Evolutionary conservation across 2,888 invertebrate species (phyloP).

Genomic region (Cryptocephalus primarius): DNA sequence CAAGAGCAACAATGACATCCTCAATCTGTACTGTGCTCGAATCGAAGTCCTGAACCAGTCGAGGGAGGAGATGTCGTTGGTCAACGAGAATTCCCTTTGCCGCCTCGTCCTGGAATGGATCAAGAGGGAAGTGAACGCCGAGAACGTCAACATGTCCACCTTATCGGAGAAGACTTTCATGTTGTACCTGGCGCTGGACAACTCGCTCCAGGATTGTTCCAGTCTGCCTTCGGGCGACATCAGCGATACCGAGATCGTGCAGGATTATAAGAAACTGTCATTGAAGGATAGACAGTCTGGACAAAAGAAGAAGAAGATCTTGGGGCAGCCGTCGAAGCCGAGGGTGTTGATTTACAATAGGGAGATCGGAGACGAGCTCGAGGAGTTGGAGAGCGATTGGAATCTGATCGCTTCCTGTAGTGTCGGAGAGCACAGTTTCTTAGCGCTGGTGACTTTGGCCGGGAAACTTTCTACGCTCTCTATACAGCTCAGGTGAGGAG

Average conservation of each 20-base stretch:
- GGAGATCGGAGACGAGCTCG: slow-evolving; percentile 41
- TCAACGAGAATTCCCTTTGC: slow-evolving; percentile 48
- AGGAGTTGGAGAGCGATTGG: slow-evolving; percentile 49
- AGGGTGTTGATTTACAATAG: slow-evolving; percentile 50
- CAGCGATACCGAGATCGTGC: slow-evolving; percentile 65
- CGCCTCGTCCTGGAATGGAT: slow-evolving; percentile 56
- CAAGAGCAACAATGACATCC: slow-evolving; percentile 46
- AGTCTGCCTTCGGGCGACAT: slow-evolving; percentile 54
- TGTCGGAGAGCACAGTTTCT: slow-evolving; percentile 49
- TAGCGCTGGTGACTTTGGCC: slow-evolving; percentile 53
- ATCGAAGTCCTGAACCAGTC: slow-evolving; percentile 68
- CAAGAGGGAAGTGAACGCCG: slow-evolving; percentile 34
- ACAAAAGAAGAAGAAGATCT: slow-evolving; percentile 38
- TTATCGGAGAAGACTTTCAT: slow-evolving; percentile 59
- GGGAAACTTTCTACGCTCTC: slow-evolving; percentile 52
- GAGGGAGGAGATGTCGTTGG: slow-evolving; percentile 52
- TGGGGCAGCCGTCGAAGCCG: slow-evolving; percentile 48
- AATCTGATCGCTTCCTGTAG: slow-evolving; percentile 47
- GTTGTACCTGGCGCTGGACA: slow-evolving; percentile 63
- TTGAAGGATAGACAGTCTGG: slow-evolving; percentile 30
- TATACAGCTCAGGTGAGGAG: slow-evolving; percentile 40
- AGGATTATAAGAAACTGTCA: slow-evolving; percentile 56
- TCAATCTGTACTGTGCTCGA: slow-evolving; percentile 54
- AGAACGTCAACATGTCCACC: slow-evolving; percentile 28
- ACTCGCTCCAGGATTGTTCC: slow-evolving; percentile 68